Evolutionary conservation across 2,113 vertebrate species (phyloP).

Genomic region (Cyanoramphus novaezelandiae): DNA sequence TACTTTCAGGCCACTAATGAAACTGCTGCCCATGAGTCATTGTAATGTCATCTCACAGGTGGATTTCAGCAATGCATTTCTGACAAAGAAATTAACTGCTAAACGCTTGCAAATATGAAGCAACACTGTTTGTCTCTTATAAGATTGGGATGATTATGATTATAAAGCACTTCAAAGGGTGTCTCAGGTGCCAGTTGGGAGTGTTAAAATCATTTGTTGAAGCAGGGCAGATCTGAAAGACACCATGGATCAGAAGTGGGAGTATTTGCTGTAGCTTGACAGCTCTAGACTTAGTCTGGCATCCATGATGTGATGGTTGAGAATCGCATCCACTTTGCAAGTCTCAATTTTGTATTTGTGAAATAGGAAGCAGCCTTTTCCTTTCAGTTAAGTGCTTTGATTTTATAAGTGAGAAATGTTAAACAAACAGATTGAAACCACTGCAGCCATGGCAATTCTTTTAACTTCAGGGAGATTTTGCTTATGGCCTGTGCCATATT

Average conservation of each 20-base stretch:
- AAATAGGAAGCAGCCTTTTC: constrained; percentile 1
- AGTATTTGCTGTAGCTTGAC: not conserved
- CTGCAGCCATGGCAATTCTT: constrained; percentile 13
- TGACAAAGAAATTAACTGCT: not conserved
- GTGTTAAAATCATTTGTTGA: not conserved
- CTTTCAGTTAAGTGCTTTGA: constrained; percentile 20
- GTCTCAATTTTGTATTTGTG: not conserved
- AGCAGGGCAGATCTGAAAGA: not conserved
- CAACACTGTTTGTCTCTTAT: not conserved
- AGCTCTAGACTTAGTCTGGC: not conserved
- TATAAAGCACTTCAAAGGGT: not conserved
- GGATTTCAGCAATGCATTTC: not conserved
- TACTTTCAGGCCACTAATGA: not conserved
- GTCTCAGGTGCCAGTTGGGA: not conserved
- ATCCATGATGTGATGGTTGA: not conserved
- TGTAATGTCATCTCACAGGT: not conserved
- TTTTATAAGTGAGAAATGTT: constrained; percentile 25
- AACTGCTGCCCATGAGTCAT: not conserved
- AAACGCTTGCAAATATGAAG: not conserved
- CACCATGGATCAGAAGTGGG: not conserved
- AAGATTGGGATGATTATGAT: not conserved
- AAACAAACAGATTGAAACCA: constrained; percentile 46
- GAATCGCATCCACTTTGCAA: not conserved
- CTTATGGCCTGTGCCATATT: not conserved
- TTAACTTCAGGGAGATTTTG: constrained; percentile 30